Conservation (phyloP, 2,797 vertebrate species). For the Pangasius krempfi region DNA sequence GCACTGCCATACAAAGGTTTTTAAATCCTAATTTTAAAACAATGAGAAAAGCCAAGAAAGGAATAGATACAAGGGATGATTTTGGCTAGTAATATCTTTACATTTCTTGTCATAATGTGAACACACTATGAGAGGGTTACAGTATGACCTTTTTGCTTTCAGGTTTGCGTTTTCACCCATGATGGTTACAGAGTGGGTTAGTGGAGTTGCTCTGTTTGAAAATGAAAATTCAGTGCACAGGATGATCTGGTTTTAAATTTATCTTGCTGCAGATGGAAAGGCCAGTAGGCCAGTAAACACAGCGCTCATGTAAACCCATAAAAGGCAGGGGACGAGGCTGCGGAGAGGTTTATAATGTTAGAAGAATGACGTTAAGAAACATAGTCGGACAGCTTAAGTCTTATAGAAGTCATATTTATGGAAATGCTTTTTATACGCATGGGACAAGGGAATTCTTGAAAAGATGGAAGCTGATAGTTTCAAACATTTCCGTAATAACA, state of each 20-base stretch:
- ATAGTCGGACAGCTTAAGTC: neutral
- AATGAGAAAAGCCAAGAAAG: neutral
- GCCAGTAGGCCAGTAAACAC: neutral
- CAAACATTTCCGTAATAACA: neutral
- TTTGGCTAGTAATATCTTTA: neutral
- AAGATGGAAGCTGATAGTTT: neutral
- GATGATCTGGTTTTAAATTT: neutral
- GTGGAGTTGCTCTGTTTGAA: neutral
- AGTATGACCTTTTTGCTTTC: neutral
- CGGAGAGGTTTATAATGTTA: neutral
- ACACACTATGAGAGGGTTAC: neutral
- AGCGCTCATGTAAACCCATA: neutral
- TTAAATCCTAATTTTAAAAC: neutral
- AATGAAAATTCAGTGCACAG: neutral
- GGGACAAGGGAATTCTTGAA: neutral
- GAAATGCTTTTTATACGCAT: neutral
- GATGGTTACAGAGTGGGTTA: neutral
- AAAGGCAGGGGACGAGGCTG: neutral
- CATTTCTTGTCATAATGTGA: neutral
- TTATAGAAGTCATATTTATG: neutral
- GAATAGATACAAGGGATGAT: neutral
- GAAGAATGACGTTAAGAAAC: neutral
- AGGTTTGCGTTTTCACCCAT: neutral
- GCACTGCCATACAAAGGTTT: neutral
- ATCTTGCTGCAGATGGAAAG: neutral